Evolutionary conservation across 1,140 invertebrate genomes (phyloP).

Genomic region (Sesamia nonagrioides): DNA sequence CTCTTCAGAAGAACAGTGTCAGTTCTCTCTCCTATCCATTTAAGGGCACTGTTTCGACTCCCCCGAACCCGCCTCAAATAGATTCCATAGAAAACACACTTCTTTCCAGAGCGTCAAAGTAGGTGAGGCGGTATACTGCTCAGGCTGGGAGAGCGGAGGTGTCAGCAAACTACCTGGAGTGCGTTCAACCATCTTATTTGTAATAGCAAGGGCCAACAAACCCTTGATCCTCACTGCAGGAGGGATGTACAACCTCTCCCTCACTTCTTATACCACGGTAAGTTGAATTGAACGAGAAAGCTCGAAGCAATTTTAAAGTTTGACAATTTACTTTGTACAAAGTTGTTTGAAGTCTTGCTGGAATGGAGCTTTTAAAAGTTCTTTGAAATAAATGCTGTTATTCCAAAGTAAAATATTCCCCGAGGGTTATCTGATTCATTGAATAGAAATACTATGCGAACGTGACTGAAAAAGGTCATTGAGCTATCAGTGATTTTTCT

Average conservation of each 20-base stretch:
- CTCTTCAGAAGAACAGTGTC: too few relatives aligned
- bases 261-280: slow-evolving; percentile 66
- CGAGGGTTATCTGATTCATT: neutral
- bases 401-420: neutral
- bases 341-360: neutral
- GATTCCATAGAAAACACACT: neutral
- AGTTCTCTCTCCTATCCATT: too few relatives aligned
- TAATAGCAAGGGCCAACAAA: slow-evolving; percentile 65
- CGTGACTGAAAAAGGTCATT: too few relatives aligned
- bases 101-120: slow-evolving; percentile 65
- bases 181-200: slow-evolving; percentile 57
- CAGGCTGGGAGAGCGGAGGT: slow-evolving; percentile 69
- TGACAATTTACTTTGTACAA: slow-evolving; percentile 14
- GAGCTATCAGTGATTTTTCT: too few relatives aligned
- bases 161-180: slow-evolving; percentile 57
- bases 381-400: neutral
- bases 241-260: slow-evolving; percentile 67
- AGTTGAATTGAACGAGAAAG: slow-evolving; percentile 31
- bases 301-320: slow-evolving; percentile 7
- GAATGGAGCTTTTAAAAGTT: neutral
- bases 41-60: too few relatives aligned
- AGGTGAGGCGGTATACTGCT: slow-evolving; percentile 65
- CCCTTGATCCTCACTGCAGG: slow-evolving; percentile 66
- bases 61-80: too few relatives aligned
- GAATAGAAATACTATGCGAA: neutral